Conservation (phyloP, 2,113 vertebrate genomes). For the Tauraco erythrolophus region DNA sequence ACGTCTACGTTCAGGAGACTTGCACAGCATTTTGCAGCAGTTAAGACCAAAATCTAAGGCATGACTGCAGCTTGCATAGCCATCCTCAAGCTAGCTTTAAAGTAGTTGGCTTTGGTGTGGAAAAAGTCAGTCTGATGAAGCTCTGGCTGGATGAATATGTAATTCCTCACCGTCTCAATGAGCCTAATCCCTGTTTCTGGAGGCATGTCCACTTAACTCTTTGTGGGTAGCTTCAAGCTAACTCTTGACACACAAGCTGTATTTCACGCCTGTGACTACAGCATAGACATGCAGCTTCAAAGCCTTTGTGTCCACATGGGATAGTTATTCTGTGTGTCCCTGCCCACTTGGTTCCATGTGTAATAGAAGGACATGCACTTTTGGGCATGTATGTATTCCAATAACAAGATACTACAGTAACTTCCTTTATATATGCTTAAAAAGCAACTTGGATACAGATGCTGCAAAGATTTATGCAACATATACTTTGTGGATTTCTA, state of each 20-base stretch:
- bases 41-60: neutral
- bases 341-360: neutral
- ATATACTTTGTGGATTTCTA: neutral
- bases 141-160: neutral
- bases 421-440: neutral
- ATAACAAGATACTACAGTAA: neutral
- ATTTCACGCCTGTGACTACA: neutral
- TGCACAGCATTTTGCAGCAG: neutral
- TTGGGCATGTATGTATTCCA: neutral
- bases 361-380: neutral
- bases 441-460: neutral
- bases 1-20: neutral
- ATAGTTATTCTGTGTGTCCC: neutral
- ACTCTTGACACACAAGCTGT: neutral
- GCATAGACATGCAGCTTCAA: neutral
- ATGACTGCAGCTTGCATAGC: neutral
- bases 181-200: neutral
- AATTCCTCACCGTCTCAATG: neutral
- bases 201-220: neutral
- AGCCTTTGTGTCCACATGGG: neutral
- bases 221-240: neutral
- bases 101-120: neutral
- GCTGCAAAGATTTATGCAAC: neutral
- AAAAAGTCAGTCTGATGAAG: neutral
- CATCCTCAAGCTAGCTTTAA: neutral